phyloP scores from a whole-genome alignment of 2,888 invertebrate genomes.

The Chesias legatella region DNA sequence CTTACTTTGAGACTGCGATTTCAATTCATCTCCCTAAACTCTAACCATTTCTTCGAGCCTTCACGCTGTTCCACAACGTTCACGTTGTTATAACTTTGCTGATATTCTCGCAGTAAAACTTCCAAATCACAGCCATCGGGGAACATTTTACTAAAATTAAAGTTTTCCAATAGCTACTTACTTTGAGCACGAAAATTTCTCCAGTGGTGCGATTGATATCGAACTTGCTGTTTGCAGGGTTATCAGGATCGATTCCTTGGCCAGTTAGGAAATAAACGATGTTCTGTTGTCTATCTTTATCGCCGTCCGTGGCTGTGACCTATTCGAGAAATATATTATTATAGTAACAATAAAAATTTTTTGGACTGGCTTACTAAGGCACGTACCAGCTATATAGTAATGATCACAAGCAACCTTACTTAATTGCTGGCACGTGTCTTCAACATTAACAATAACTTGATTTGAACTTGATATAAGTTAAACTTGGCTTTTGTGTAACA shows the following conservation, averaged over 20 bases:
- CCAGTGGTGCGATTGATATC: slow-evolving; percentile 97
- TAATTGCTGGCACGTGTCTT: slow-evolving; percentile 1
- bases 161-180: slow-evolving; percentile 62
- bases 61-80: slow-evolving; percentile 30
- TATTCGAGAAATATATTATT: slow-evolving; percentile 52
- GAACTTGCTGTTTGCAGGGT: slow-evolving; percentile 97
- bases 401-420: not conserved
- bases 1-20: too few relatives aligned
- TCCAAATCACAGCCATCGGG: slow-evolving; percentile 8
- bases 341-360: slow-evolving; percentile 5
- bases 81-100: slow-evolving; percentile 25
- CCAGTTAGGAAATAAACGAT: slow-evolving; percentile 97
- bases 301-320: slow-evolving; percentile 98
- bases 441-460: slow-evolving; percentile 1
- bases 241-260: slow-evolving; percentile 96
- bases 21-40: too few relatives aligned
- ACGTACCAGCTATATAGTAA: not conserved
- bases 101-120: slow-evolving; percentile 10
- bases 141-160: slow-evolving; percentile 13
- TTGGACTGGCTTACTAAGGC: not conserved
- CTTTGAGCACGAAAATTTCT: slow-evolving; percentile 96
- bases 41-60: too few relatives aligned
- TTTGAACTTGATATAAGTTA: slow-evolving; percentile 16
- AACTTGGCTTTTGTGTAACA: slow-evolving; percentile 44
- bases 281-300: slow-evolving; percentile 95